Evolutionary conservation across 2,888 invertebrate species (phyloP).

Genomic region (Mythimna pallens): DNA sequence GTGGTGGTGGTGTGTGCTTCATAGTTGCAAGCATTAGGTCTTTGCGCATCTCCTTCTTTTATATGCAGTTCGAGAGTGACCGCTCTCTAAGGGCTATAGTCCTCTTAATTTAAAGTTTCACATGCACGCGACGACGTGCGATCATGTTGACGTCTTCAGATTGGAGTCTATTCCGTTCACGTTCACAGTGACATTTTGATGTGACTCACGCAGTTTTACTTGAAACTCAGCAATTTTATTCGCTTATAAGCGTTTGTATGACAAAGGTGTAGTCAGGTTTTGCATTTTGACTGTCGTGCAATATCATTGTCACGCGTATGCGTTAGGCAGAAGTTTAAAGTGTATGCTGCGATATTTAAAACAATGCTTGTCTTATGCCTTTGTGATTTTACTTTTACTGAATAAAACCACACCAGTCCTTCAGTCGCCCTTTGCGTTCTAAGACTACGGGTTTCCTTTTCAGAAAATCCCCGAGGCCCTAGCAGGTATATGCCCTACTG

Average conservation of each 20-base stretch:
- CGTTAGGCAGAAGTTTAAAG: slow-evolving; percentile 7
- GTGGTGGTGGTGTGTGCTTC: too few species aligned
- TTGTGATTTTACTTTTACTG: too few species aligned
- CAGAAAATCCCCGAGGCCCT: too few species aligned
- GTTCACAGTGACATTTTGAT: slow-evolving; percentile 64
- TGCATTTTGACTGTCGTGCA: slow-evolving; percentile 60
- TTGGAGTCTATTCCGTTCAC: slow-evolving; percentile 65
- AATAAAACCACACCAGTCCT: too few species aligned
- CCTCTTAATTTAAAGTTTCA: slow-evolving; percentile 24
- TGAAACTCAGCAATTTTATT: slow-evolving; percentile 67
- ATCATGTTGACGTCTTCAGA: slow-evolving; percentile 37
- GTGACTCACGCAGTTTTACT: slow-evolving; percentile 71
- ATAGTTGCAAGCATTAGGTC: too few species aligned
- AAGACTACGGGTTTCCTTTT: too few species aligned
- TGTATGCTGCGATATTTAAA: not conserved
- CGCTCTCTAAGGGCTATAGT: too few species aligned
- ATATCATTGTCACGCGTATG: slow-evolving; percentile 62
- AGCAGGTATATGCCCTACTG: too few species aligned
- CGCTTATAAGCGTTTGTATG: slow-evolving; percentile 47
- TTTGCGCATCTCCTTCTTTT: too few species aligned
- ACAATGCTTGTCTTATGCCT: too few species aligned
- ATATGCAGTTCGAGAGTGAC: too few species aligned
- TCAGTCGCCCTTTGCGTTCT: too few species aligned
- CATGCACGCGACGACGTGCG: slow-evolving; percentile 38
- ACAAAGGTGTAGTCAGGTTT: slow-evolving; percentile 47